Base-by-base conservation (phyloP, 2,888 invertebrate genomes). In the Clitarchus hookeri region DNA sequence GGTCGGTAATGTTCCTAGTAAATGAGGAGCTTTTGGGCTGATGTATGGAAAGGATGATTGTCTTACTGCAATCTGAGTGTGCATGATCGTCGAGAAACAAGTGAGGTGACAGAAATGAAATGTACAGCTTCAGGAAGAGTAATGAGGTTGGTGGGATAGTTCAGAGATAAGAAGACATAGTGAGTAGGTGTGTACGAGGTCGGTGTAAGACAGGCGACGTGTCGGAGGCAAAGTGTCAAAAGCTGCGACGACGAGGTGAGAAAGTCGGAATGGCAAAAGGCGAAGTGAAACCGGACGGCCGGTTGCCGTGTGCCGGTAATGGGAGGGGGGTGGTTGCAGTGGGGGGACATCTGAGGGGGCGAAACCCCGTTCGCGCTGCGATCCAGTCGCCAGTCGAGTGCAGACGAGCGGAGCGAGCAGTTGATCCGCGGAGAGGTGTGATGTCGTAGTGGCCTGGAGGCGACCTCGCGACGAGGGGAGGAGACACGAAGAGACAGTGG, bases 211-310 rank as follows among this genome's bases (percentile, higher is more conserved):
- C 36, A 1, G 1, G 36, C 36, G 36, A 36, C 2, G 36, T 36
- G 36, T 36, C 53, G 53, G 65, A n/a, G 65, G 65, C n/a, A 65
- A 65, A n/a, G 23, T 65, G 23, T 65, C 65, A n/a, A n/a, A n/a
- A 65, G 65, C 65, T 19, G 13, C 65, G 65, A 8, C 65, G 65
- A 65, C 65, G 65, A 65, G 65, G 65, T n/a, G n/a, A n/a, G 65
- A 65, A n/a, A 65, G 65, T 65, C 65, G 65, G 65, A 65, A 65
- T 65, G 65, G 65, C 65, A 65, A 65, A 65, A 65, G 65, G 65
- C 65, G 65, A 65, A 65, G 65, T 65, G 65, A 65, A 65, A 65
- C 65, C 65, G 65, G 65, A 65, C 65, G 65, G n/a, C n/a, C 19
- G 65, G 65, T 6, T 65, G 65, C 65, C 23, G 65, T 11, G 65